These are phyloP conservation scores for Psittacula cyanocephala DNA, from an alignment of 2,113 vertebrate genomes.

Conservation along the genomic window DNA sequence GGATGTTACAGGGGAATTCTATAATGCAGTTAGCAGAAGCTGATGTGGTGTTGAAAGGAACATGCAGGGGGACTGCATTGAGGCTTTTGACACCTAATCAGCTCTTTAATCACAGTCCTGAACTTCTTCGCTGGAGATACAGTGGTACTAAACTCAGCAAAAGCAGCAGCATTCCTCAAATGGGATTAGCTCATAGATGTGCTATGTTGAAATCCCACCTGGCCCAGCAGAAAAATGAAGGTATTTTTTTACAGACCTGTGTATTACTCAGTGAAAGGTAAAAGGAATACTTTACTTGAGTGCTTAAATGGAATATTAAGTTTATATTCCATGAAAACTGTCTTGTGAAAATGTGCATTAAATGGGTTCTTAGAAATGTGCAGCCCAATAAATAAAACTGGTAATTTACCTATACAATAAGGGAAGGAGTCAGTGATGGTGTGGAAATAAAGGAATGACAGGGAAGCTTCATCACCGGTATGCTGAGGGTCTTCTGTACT, in stretches of 20 bases:
- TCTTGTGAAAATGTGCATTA: slow-evolving; percentile 21
- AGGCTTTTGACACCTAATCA: background rate
- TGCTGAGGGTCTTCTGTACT: background rate
- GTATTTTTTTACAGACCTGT: background rate
- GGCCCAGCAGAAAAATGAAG: background rate
- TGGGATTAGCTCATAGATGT: background rate
- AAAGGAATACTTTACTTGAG: background rate
- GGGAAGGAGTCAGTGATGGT: background rate
- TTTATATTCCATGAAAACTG: slow-evolving; percentile 39
- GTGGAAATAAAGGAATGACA: background rate
- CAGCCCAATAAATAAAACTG: slow-evolving; percentile 11
- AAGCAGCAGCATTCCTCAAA: background rate
- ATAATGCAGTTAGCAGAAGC: background rate
- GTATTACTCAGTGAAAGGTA: background rate
- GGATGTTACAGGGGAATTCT: background rate
- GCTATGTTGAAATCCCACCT: background rate
- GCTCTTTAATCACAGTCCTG: background rate
- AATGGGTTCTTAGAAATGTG: background rate
- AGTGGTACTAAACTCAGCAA: background rate
- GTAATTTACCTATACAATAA: background rate
- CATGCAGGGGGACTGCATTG: background rate
- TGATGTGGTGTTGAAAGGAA: background rate
- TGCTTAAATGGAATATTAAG: background rate
- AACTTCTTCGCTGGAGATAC: background rate
- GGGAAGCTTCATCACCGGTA: background rate